Base-by-base conservation (phyloP, 2,888 invertebrate genomes). In the Nineta flava region DNA sequence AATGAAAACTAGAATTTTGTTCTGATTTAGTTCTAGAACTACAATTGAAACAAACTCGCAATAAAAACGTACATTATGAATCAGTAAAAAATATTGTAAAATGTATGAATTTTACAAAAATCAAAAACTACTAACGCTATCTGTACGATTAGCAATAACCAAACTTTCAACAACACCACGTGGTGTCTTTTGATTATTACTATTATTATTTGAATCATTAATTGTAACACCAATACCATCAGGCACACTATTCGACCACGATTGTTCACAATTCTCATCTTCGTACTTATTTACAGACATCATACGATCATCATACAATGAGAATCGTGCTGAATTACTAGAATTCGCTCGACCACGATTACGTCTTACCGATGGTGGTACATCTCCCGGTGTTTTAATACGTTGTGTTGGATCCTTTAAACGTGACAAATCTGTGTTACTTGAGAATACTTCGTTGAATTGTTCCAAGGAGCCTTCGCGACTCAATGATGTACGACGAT, bases 241-340 rank as follows among this genome's bases (percentile, higher is more conserved):
- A 1, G 68, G 68, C 1, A 67, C 67, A 52, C 67, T 68, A 10
- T 66, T 65, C 66, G 67, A 67, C 54, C 63, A 62, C 2, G 61
- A 62, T 13, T 60, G 59, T 40, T 48, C 48, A 9, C 15, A 10
- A 31, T 40, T 31, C 10, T 41, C 48, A 15, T 21, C 41, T 16
- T 48, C 48, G 10, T 42, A 41, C 12, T 26, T 19, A 56, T 74
- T 74, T 0, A 72, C 72, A 55, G 77, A 77, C 90, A 92, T 91
- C 76, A 91, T 87, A 42, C 91, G 74, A 62, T 92, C 92, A 59
- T 91, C 90, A 59, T 90, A 91, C 16, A 92, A 69, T 44, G 91
- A 91, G 58, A 92, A 76, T 54, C 92, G 66, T 3, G 72, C 69
- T 4, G 61, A 55, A 6, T 68, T 75, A 55, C 82, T 81, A 42